Evolutionary conservation across 2,113 vertebrate genomes (phyloP).

Genomic region (Antigone vipio): DNA sequence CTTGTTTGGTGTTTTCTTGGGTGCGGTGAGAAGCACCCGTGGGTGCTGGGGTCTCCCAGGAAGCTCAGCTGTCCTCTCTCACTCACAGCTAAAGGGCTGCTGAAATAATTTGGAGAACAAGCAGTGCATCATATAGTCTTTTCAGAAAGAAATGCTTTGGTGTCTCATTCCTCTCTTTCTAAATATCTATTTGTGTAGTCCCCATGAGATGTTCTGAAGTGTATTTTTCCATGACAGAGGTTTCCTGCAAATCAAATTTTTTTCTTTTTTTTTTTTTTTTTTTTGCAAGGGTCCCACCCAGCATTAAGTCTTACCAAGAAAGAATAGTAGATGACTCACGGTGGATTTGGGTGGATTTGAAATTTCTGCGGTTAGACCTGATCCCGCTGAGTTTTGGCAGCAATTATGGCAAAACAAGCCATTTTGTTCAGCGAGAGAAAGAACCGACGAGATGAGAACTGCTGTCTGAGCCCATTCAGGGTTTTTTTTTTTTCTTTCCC

Average conservation of each 20-base stretch:
- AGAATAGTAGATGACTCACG: constrained; percentile 6
- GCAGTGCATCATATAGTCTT: background rate
- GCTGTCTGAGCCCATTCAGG: background rate
- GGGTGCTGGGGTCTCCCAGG: background rate
- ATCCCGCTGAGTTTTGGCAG: constrained; percentile 27
- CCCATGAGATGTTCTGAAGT: background rate
- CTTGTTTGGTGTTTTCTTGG: background rate
- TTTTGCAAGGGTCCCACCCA: background rate
- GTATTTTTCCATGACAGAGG: constrained; percentile 50
- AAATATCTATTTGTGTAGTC: background rate
- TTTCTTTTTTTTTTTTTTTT: background rate
- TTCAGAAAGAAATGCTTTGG: background rate
- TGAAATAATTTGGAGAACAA: background rate
- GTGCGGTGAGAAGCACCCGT: background rate
- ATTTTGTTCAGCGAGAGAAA: constrained; percentile 1
- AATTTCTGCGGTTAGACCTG: background rate
- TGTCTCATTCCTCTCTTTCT: background rate
- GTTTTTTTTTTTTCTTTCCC: background rate
- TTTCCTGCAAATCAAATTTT: background rate
- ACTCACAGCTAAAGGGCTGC: background rate
- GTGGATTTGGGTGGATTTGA: background rate
- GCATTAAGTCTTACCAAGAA: background rate
- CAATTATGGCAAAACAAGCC: background rate
- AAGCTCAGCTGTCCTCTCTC: background rate
- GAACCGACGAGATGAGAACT: background rate